Evolutionary conservation across 2,113 vertebrate species (phyloP).

Genomic region (Callithrix jacchus): DNA sequence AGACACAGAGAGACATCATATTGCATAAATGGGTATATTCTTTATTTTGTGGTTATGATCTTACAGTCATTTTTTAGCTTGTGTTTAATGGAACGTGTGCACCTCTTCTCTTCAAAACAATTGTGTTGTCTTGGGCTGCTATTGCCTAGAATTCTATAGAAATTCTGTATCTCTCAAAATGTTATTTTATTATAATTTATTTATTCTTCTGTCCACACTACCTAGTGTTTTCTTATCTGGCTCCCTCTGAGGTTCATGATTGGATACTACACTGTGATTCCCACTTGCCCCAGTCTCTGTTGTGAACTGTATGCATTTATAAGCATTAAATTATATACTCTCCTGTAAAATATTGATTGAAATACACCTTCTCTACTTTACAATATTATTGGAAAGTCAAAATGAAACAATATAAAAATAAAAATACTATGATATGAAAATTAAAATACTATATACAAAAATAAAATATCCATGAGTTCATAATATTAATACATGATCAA

Average conservation of each 20-base stretch:
- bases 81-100: not conserved
- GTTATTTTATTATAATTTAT: not conserved
- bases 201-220: not conserved
- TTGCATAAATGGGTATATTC: not conserved
- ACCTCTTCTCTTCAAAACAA: not conserved
- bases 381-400: not conserved
- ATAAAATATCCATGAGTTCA: not conserved
- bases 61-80: not conserved
- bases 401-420: not conserved
- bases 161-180: not conserved
- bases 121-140: not conserved
- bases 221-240: not conserved
- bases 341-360: not conserved
- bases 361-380: not conserved
- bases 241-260: not conserved
- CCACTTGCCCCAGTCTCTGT: not conserved
- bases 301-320: not conserved
- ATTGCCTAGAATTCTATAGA: not conserved
- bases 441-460: not conserved
- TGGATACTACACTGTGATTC: not conserved
- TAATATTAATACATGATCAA: not conserved
- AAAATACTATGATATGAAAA: too few relatives aligned
- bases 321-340: not conserved
- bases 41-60: not conserved
- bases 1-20: not conserved